These are phyloP conservation scores for Caprella mutica DNA, from an alignment of 2,888 invertebrate species.

Conservation along the genomic window DNA sequence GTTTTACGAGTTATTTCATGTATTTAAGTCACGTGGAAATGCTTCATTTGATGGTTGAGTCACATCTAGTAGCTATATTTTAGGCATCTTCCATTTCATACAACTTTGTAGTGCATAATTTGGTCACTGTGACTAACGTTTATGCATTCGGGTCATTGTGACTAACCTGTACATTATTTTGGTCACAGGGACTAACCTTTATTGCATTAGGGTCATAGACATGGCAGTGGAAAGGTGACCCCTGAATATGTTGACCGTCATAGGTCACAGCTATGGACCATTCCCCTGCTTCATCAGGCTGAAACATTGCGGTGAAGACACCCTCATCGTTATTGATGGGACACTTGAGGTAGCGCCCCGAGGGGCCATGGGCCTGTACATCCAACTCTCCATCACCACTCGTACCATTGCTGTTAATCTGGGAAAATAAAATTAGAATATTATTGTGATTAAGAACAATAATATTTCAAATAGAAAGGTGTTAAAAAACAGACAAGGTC, in stretches of 20 bases:
- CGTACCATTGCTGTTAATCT: conserved; percentile 36
- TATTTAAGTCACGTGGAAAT: too few relatives aligned
- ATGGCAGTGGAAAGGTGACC: conserved; percentile 91
- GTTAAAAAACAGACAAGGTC: not conserved
- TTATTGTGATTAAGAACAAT: not conserved
- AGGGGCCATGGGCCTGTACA: conserved; percentile 84
- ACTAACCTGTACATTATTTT: too few relatives aligned
- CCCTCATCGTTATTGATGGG: conserved; percentile 59
- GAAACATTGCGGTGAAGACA: conserved; percentile 88
- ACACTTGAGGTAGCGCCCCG: conserved; percentile 66
- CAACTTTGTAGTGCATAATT: too few relatives aligned
- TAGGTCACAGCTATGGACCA: conserved; percentile 95
- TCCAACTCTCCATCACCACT: conserved; percentile 27
- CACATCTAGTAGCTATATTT: too few relatives aligned
- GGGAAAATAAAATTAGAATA: not conserved
- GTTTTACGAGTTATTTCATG: too few relatives aligned
- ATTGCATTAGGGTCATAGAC: conserved; percentile 90
- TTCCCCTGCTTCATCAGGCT: conserved; percentile 91
- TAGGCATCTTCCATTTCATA: not conserved
- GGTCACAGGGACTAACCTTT: too few relatives aligned
- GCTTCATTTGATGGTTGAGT: not conserved
- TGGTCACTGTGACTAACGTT: too few relatives aligned
- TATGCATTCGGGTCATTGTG: too few relatives aligned
- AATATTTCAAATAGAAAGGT: not conserved
- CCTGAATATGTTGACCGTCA: conserved; percentile 87